Conservation (phyloP, 1,140 invertebrate genomes). For the Bicyclus anynana region DNA sequence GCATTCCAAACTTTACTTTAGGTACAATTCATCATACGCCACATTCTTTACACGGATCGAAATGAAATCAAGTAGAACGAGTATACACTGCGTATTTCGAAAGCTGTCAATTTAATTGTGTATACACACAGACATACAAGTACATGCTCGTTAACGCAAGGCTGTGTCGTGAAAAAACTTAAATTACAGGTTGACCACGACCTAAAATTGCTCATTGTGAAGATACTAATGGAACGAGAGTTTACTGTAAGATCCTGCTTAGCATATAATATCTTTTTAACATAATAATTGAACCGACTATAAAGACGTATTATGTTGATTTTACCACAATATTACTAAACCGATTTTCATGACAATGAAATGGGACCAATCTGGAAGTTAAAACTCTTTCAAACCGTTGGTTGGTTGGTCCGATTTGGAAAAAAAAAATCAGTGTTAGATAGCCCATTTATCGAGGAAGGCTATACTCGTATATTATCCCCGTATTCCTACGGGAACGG, state of each 20-base stretch:
- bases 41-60: slow-evolving; percentile 5
- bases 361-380: too few relatives aligned
- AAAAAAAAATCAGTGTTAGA: too few relatives aligned
- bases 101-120: slow-evolving; percentile 22
- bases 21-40: slow-evolving; percentile 2
- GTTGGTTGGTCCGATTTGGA: too few relatives aligned
- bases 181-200: slow-evolving; percentile 28
- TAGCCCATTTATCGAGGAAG: too few relatives aligned
- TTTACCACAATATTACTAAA: too few relatives aligned
- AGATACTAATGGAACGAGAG: neutral
- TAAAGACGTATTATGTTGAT: too few relatives aligned
- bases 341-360: too few relatives aligned
- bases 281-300: too few relatives aligned
- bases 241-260: neutral
- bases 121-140: slow-evolving; percentile 5
- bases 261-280: too few relatives aligned
- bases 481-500: too few relatives aligned
- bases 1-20: slow-evolving; percentile 1
- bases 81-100: slow-evolving; percentile 17
- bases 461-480: too few relatives aligned
- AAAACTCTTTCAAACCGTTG: too few relatives aligned
- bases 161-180: slow-evolving; percentile 21
- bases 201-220: slow-evolving; percentile 19
- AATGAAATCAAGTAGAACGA: slow-evolving; percentile 1
- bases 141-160: slow-evolving; percentile 20